These are phyloP conservation scores for Girardinichthys multiradiatus DNA, from an alignment of 2,113 vertebrate species.

Conservation along the genomic window DNA sequence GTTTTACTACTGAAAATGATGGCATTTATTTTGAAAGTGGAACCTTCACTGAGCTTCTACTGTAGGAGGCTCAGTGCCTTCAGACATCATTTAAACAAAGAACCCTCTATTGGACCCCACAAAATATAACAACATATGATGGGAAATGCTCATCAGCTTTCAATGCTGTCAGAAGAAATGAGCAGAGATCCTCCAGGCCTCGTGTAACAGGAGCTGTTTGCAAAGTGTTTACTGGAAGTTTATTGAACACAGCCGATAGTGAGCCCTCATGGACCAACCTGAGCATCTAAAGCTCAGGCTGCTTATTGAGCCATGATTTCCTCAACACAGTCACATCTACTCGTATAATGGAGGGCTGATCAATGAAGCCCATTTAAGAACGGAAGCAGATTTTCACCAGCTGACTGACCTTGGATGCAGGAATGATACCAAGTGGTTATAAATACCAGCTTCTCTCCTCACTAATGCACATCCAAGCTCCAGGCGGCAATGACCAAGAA, in stretches of 20 bases:
- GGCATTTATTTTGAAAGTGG: no score
- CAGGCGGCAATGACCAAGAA: constrained; percentile 2
- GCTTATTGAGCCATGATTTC: constrained; percentile 46
- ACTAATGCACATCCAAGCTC: constrained; percentile 61
- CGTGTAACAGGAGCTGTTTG: constrained; percentile 56
- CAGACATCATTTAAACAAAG: no score
- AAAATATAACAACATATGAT: neutral
- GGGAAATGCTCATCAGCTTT: neutral
- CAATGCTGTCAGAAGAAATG: constrained; percentile 6
- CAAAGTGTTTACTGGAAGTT: constrained; percentile 67
- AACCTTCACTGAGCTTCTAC: no score
- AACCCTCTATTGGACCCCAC: neutral
- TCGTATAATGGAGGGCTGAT: constrained; percentile 53
- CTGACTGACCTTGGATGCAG: constrained; percentile 40
- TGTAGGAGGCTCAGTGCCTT: no score
- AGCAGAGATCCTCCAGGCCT: neutral
- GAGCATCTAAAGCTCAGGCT: constrained; percentile 21
- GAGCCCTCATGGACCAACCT: constrained; percentile 23
- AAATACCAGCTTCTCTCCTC: constrained; percentile 56
- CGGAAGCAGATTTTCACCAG: constrained; percentile 50
- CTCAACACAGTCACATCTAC: constrained; percentile 6
- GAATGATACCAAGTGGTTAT: constrained; percentile 36
- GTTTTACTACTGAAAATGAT: no score
- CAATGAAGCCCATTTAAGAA: constrained; percentile 56
- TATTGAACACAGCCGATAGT: constrained; percentile 37